Base-by-base conservation (phyloP, 92 coral and sea anemone genomes). In the Palythoa caribaeorum region DNA sequence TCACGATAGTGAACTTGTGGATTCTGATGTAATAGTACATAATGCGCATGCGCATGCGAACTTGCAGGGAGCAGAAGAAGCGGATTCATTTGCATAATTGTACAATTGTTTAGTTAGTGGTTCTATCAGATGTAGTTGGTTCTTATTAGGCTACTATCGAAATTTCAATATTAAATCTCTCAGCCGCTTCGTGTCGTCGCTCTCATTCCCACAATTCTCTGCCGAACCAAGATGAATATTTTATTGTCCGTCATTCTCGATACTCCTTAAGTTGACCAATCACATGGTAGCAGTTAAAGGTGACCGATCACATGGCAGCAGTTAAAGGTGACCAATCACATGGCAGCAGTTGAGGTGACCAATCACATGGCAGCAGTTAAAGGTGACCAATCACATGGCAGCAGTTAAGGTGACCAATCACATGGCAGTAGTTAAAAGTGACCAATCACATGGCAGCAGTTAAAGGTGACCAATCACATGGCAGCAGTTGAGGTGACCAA, bases 61-160 rank as follows among this genome's bases (percentile, higher is more conserved):
- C 74, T 47, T 68, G 86, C 86, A 81, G 28, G 73, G 76, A 65
- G 62, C 20, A 9, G 63, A 81, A 4, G 86, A 81, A 20, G 37
- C 86, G 10, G 62, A 66, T 57, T 81, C 86, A 15, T 35, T 74
- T 8, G 86, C 86, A 37, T 80, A 62, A 79, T 19, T 1, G 4
- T 19, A 39, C 17, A n/a, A 15, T 14, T 5, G 44, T 11, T 16
- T 17, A 38, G n/a, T 35, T 11, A 20, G 37, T 40, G 4, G 73
- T 40, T 17, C 44, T 55, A 63, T 48, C 39, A 9, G 72, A 63
- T 12, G 38, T 72, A 80, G 55, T 44, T 15, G 70, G 70, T 60
- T 79, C 3, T 6, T 37, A 65, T 2, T 65, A 17, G 28, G 71
- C 36, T 1, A n/a, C 8, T 65, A 6, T 65, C 11, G 36, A 17